Conservation (phyloP, 2,113 vertebrate species). For the Axis porcinus region DNA sequence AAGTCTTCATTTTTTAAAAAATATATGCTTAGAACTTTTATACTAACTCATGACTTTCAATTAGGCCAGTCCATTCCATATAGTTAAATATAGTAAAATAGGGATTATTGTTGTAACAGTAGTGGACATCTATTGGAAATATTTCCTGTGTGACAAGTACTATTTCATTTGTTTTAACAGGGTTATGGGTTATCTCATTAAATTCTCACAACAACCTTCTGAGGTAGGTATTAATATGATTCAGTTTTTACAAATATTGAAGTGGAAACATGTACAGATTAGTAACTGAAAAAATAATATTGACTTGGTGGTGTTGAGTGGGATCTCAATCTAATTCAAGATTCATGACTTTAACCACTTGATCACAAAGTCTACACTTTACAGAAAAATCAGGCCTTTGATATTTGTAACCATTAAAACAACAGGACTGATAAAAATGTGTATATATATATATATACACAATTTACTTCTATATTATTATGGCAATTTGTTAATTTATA, state of each 20-base stretch:
- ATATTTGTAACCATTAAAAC: neutral
- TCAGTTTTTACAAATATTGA: slow-evolving; percentile 6
- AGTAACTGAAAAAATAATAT: neutral
- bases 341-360: neutral
- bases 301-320: neutral
- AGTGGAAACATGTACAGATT: neutral
- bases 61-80: neutral
- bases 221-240: neutral
- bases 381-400: slow-evolving; percentile 8
- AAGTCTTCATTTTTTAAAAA: neutral
- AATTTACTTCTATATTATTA: neutral
- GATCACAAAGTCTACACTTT: neutral
- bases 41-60: neutral
- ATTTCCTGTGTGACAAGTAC: neutral
- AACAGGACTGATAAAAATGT: neutral
- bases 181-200: neutral
- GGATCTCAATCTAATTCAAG: neutral
- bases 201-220: neutral
- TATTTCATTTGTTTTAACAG: neutral
- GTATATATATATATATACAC: neutral
- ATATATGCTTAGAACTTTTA: neutral
- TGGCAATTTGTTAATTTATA: neutral
- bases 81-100: neutral
- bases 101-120: neutral
- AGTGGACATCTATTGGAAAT: neutral